Evolutionary conservation across 2,797 vertebrate genomes (phyloP).

Genomic region (Sebastiscus tertius): DNA sequence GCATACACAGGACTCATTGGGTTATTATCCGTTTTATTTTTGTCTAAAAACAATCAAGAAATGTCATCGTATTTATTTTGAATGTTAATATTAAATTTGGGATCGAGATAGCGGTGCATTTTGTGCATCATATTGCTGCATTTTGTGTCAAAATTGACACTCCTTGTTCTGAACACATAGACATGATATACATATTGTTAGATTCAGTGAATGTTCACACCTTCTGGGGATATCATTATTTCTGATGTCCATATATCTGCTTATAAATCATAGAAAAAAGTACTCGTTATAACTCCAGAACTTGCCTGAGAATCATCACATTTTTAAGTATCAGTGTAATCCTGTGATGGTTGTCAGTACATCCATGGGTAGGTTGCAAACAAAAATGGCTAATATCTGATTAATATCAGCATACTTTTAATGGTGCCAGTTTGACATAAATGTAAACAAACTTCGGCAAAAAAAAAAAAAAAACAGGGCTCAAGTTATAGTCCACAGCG

Average conservation of each 20-base stretch:
- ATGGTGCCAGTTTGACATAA: background rate
- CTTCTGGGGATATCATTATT: background rate
- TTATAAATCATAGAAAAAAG: background rate
- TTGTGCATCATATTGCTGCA: no score
- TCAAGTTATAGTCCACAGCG: background rate
- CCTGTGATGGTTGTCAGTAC: no score
- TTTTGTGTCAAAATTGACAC: background rate
- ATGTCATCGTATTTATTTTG: background rate
- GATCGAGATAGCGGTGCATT: background rate
- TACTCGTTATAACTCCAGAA: no score
- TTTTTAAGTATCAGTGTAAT: no score
- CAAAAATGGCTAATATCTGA: background rate
- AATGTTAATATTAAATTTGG: background rate
- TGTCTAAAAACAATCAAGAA: no score
- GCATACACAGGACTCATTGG: no score
- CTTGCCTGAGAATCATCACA: no score
- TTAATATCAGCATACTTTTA: background rate
- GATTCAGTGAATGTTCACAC: background rate
- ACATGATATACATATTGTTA: no score
- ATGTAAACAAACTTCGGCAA: background rate
- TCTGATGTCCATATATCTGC: background rate
- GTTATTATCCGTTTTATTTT: no score
- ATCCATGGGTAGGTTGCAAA: background rate
- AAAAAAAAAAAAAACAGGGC: background rate
- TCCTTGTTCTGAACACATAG: background rate